Base-by-base conservation (phyloP, 1,140 invertebrate species). In the Trichonephila clavata region DNA sequence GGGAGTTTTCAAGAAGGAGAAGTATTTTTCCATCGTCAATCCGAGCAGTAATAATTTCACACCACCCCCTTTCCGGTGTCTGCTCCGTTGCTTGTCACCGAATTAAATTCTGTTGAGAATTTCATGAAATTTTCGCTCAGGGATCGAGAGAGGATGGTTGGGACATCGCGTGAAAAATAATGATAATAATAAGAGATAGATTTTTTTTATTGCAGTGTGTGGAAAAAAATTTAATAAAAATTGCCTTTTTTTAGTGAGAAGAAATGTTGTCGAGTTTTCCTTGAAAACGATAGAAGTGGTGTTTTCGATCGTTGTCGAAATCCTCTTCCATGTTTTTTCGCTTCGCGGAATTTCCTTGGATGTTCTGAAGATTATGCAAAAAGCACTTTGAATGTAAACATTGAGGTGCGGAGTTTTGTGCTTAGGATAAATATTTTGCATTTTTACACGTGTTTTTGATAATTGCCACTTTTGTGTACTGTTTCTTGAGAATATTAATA, bases 61-160 rank as follows among this genome's bases (percentile, higher is more conserved):
- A 57, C 59, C 27, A 21, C 59, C 77, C 27, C 71, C 24, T 57
- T 81, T 20, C 21, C 27, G 39, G 20, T 88, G 68, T 91, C 77
- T 86, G 92, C 92, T 87, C 86, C 57, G 68, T 20, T 93, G 92
- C 80, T 92, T 92, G 57, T 60, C 86, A 61, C 65, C 86, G 86
- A 87, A 93, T 93, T 93, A 93, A 93, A 93, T 88, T 90, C 83
- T n/a, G 83, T 61, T 86, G 92, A 88, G 86, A 86, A 92, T 65
- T 83, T 83, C 81, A 13, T 18, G 7, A 32, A 60, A 86, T 32
- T 86, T 61, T 32, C 68, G 68, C 68, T 39, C 68, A 77, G 68
- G 68, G 68, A 77, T 77, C 27, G 27, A 7, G 27, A 50, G 50
- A 50, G 50, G 50, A 50, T 50, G 50, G 50, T 1, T 86, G 60